These are phyloP conservation scores for Monopterus albus DNA, from an alignment of 2,113 vertebrate species.

Conservation along the genomic window DNA sequence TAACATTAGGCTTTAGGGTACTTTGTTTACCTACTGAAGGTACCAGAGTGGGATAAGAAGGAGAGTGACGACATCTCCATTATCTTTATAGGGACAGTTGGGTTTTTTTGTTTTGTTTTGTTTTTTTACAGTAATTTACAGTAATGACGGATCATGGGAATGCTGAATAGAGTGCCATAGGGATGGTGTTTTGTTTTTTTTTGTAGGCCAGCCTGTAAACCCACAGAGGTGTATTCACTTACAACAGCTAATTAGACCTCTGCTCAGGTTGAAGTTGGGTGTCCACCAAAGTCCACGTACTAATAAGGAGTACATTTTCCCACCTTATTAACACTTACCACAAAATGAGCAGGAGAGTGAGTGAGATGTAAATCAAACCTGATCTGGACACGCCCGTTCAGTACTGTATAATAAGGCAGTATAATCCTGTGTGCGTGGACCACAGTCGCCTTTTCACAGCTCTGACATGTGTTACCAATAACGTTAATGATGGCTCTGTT, in stretches of 20 bases:
- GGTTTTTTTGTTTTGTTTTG: too few species aligned
- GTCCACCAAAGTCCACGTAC: not conserved
- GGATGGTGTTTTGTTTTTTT: too few species aligned
- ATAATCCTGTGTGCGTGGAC: slow-evolving; percentile 28
- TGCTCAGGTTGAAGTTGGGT: not conserved
- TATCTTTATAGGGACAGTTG: too few species aligned
- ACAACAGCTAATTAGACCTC: not conserved
- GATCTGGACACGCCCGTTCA: not conserved
- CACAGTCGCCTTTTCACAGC: not conserved
- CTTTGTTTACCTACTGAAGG: not conserved
- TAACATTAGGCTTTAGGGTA: not conserved
- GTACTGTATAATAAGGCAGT: slow-evolving; percentile 13
- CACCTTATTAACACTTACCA: too few species aligned
- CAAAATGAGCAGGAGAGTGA: too few species aligned
- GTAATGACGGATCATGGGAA: too few species aligned
- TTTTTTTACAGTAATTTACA: too few species aligned
- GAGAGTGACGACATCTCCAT: too few species aligned
- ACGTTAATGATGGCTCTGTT: slow-evolving; percentile 15
- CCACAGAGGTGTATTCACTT: too few species aligned
- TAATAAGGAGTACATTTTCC: not conserved
- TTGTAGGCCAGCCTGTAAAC: too few species aligned
- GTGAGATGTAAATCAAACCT: slow-evolving; percentile 2
- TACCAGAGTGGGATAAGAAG: too few species aligned
- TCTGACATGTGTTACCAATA: slow-evolving; percentile 33
- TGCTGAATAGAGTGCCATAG: too few species aligned